Evolutionary conservation across 2,797 vertebrate species (phyloP).

Genomic region (Sebastes matsubarae): DNA sequence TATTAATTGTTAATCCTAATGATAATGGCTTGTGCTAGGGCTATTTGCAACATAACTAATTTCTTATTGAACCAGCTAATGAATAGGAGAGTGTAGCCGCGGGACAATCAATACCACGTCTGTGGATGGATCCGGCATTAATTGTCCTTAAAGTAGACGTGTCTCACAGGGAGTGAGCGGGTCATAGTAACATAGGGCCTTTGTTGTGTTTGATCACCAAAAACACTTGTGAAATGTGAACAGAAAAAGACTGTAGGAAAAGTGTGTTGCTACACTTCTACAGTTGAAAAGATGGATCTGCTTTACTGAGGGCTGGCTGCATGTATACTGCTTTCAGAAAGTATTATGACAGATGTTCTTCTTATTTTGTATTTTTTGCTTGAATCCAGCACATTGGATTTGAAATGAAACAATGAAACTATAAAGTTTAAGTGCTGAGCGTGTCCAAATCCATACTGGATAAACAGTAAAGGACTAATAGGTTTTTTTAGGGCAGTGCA

Average conservation of each 20-base stretch:
- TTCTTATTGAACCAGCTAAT: conserved; percentile 71
- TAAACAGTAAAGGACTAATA: neutral
- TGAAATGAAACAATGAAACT: neutral
- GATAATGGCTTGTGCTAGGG: conserved; percentile 61
- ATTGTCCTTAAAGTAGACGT: conserved; percentile 48
- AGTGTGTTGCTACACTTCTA: neutral
- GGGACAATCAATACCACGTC: conserved; percentile 65
- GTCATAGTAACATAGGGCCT: neutral
- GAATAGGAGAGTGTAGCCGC: conserved; percentile 61
- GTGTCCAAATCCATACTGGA: neutral
- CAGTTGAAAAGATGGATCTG: conserved; percentile 5
- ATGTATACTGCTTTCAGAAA: neutral
- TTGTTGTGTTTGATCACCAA: conserved; percentile 5
- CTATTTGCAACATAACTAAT: conserved; percentile 65
- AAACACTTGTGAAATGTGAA: conserved; percentile 4
- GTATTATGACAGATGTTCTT: neutral
- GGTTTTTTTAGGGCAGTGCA: neutral
- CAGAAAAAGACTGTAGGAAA: neutral
- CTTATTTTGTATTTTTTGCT: neutral
- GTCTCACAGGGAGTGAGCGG: conserved; percentile 13
- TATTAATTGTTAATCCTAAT: conserved; percentile 68
- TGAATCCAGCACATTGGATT: neutral
- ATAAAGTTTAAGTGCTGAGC: neutral
- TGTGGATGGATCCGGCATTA: conserved; percentile 48
- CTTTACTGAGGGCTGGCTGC: neutral